phyloP scores from a whole-genome alignment of 2,113 vertebrate species.

The Clarias gariepinus region DNA sequence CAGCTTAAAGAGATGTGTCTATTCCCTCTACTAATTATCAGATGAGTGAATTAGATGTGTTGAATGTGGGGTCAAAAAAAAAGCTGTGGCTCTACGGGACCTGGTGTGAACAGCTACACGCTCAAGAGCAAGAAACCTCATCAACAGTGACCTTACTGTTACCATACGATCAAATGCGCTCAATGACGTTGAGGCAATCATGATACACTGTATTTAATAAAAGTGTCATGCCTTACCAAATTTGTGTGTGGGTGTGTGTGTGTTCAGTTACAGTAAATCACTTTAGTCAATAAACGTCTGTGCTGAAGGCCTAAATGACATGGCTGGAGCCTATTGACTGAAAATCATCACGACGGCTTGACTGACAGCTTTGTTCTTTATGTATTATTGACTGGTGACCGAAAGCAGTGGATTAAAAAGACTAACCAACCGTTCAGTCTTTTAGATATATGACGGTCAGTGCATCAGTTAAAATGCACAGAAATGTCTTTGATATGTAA shows the following conservation, averaged over 20 bases:
- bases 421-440: neutral
- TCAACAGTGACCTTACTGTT: constrained; percentile 79
- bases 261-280: constrained; percentile 30
- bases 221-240: constrained; percentile 83
- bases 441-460: neutral
- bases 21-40: neutral
- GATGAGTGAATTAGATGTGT: neutral
- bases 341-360: constrained; percentile 36
- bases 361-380: constrained; percentile 40
- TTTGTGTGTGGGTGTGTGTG: constrained; percentile 19
- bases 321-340: constrained; percentile 33
- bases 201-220: constrained; percentile 96
- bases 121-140: constrained; percentile 49
- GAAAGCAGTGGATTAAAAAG: neutral
- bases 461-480: too few relatives aligned
- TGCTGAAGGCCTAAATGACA: constrained; percentile 28
- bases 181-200: constrained; percentile 87
- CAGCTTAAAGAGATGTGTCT: neutral
- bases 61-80: neutral
- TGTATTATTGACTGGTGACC: constrained; percentile 35
- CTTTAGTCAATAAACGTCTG: constrained; percentile 31
- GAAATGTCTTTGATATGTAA: neutral
- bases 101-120: neutral
- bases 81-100: neutral
- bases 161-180: constrained; percentile 81